Evolutionary conservation across 2,113 vertebrate species (phyloP), one percentile per base, ranked within the genome.

Genomic region (Cheilinus undulatus): DNA sequence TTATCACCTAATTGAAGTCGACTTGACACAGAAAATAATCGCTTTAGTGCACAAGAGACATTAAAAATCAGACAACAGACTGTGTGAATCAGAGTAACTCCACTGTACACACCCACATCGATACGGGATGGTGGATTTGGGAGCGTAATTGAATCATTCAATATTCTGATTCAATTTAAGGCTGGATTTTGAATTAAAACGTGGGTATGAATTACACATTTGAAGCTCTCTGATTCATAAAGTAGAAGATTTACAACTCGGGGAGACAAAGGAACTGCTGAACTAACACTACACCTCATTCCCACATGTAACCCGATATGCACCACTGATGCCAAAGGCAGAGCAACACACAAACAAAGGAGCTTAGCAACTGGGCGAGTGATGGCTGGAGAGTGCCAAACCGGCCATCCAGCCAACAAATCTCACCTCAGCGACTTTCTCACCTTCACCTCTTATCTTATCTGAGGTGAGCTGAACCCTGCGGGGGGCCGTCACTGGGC

Each of bases 291-390:
- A 76, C 88, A 78, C 65, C 81, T 89, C 89, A 86, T 87, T 83
- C 83, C 82, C 85, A 79, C 71, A 77, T 77, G 87, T 82, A 91
- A 91, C 77, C 76, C 52, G 89, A 92, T 83, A 77, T 26, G 42
- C 78, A 48, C 62, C 36, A 22, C 69, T 60, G 69, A 79, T 85
- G 86, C 84, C 80, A 79, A 82, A 85, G 66, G 68, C 83, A 76
- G 74, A 50, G 83, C 69, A 75, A 85, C 80, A 88, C 77, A 88
- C 85, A 91, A 90, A 92, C 87, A 92, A 86, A 86, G 88, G 64
- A 84, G 82, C 87, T 88, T 87, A 87, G 89, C 87, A 90, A 91
- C 91, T 72, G 60, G 30, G 56, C 57, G 78, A 34, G 75, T 53
- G 36, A 75, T 40, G 68, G 79, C 53, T 45, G 62, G 58, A 40